Conservation (phyloP, 1,140 invertebrate genomes). For the Anastrepha obliqua region DNA sequence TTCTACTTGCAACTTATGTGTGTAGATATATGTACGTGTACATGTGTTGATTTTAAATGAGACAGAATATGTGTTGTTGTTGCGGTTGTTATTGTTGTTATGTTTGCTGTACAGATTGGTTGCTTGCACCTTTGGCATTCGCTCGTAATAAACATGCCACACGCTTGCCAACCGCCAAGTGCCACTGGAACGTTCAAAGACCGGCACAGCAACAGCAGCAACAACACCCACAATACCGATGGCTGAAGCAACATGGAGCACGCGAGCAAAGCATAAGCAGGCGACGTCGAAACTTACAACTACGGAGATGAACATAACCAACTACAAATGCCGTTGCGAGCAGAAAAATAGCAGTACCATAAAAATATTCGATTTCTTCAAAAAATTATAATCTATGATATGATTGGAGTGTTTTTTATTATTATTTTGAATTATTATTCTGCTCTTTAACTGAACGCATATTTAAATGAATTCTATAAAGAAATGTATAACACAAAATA, state of each 20-base stretch:
- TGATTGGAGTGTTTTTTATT: no score
- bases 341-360: no score
- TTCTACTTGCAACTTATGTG: background rate
- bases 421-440: no score
- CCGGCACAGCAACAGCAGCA: background rate
- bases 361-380: no score
- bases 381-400: no score
- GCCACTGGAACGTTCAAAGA: constrained; percentile 42
- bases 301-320: background rate
- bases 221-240: constrained; percentile 5
- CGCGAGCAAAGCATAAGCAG: background rate
- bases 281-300: background rate
- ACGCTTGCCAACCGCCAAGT: constrained; percentile 24
- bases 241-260: background rate
- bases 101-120: background rate
- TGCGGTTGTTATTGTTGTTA: background rate
- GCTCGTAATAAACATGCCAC: constrained; percentile 13
- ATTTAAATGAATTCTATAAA: no score
- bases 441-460: no score
- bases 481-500: no score
- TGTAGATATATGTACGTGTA: background rate
- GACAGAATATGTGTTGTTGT: background rate
- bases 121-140: background rate
- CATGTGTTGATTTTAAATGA: background rate
- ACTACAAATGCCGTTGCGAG: background rate